Evolutionary conservation across 2,888 invertebrate species (phyloP), one percentile per base, ranked within the genome.

Genomic region (Pterostichus niger): DNA sequence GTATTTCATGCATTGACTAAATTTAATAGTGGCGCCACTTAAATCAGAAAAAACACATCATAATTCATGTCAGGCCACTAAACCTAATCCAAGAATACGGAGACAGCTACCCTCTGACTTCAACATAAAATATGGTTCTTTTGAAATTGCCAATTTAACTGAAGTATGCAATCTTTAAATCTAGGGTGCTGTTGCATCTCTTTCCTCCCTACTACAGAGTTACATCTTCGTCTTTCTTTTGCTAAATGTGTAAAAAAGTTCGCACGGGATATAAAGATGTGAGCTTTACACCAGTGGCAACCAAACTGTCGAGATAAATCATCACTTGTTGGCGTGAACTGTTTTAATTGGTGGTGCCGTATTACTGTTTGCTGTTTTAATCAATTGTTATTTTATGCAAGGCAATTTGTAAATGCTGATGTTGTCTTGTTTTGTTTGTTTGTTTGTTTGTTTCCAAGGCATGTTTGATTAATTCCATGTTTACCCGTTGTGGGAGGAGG

Each of bases 101-200:
- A 54, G 52, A 76, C 52, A 73, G 46, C 33, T 54, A 78, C 77
- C 77, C 77, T 40, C 77, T 79, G 79, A 64, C 79, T 61, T 35
- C 35, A 33, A 35, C 40, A 44, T 83, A 64, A 83, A 83, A 83
- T 83, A 83, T 83, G 76, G 77, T 82, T 68, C 77, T 68, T 76
- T 54, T 77, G 59, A 77, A 83, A 83, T 83, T 83, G 83, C 77
- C 83, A 83, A 83, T 83, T 83, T 83, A 82, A 82, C 75, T 82
- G 46, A 83, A 83, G 83, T 83, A 77, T 68, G 76, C 76, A 76
- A 83, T 83, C 83, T 83, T 83, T 77, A 83, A 83, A 82, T 82
- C 82, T 82, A 75, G 75, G 82, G 71, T 52, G 9, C 52, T 52
- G 10, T 52, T 17, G 44, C 31, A 15, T 81, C 15, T 40, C 40